phyloP scores from a whole-genome alignment of 2,113 vertebrate species.

The Pomatostomus ruficeps region DNA sequence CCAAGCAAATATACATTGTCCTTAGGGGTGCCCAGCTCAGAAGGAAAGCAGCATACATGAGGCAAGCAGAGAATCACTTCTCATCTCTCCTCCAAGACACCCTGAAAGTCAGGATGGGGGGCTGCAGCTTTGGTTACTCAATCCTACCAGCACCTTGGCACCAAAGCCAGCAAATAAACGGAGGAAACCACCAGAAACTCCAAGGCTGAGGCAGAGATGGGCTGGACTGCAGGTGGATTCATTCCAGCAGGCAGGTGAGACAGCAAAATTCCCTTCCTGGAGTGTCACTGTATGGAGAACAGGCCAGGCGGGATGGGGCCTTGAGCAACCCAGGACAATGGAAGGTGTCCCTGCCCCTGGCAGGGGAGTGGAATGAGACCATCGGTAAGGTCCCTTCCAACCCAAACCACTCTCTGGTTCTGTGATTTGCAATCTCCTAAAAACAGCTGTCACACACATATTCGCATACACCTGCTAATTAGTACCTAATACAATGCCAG shows the following conservation, averaged over 20 bases:
- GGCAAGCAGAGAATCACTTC: not conserved
- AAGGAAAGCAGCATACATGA: rapidly evolving
- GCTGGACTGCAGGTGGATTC: not conserved
- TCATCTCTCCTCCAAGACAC: not conserved
- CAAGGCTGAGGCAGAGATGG: not conserved
- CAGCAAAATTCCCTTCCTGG: not conserved
- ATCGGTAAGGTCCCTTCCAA: not conserved
- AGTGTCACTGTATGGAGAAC: not conserved
- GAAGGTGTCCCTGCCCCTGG: not conserved
- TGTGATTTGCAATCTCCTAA: not conserved
- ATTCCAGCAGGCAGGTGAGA: not conserved
- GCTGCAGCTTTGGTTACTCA: not conserved
- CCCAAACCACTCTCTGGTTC: not conserved
- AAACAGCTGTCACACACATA: not conserved
- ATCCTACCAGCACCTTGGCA: not conserved
- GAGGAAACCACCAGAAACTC: not conserved
- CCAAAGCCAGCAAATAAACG: not conserved
- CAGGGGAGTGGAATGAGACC: not conserved
- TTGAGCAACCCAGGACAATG: not conserved
- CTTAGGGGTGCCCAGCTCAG: not conserved
- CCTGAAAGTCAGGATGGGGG: not conserved
- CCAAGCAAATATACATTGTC: rapidly evolving
- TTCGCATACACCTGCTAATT: not conserved
- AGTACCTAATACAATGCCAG: not conserved
- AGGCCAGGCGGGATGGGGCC: not conserved